Base-by-base conservation (phyloP, 2,797 vertebrate species). In the Etheostoma perlongum region DNA sequence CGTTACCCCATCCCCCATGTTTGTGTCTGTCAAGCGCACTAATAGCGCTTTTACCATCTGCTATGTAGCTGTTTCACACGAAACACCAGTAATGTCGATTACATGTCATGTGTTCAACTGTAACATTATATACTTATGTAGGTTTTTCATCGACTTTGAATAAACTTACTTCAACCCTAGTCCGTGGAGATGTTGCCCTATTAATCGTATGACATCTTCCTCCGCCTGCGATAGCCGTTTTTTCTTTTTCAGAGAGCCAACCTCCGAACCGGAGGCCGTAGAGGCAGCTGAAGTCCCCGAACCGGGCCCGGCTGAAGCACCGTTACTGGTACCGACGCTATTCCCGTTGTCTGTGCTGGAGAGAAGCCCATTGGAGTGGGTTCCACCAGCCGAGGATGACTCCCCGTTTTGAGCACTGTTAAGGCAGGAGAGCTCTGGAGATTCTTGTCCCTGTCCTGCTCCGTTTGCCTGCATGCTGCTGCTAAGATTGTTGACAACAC, bases 121-220 rank as follows among this genome's bases (percentile, higher is more conserved):
- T 4, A 15, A 74, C 7, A 48, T 55, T 64, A 44, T 2, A 42
- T 33, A 19, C n/a, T 23, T 78, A 72, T 51, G 27, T 10, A 13
- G 40, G 77, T 65, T 78, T 85, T 65, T 64, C 57, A 46, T 59
- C 52, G 36, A 89, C 69, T 91, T 42, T 69, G 64, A 67, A 76
- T 86, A 81, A 87, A 98, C 98, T 98, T 97, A 99, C 98, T 98
- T 98, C 76, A 99, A 96, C 91, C 98, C 98, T 74, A 99, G 94
- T 86, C 98, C 97, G 86, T 98, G 96, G 72, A 99, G 96, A 95
- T 99, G 98, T 94, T 99, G 98, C 86, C 98, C 98, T 94, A 99
- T 99, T 83, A 99, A 96, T 91, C 98, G 95, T 90, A 99, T 99
- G 93, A 99, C 97, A 94, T 99, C 98, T 94, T 99, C 98, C 76